Evolutionary conservation across 2,888 invertebrate genomes (phyloP).

Genomic region (Drosophila yooni): DNA sequence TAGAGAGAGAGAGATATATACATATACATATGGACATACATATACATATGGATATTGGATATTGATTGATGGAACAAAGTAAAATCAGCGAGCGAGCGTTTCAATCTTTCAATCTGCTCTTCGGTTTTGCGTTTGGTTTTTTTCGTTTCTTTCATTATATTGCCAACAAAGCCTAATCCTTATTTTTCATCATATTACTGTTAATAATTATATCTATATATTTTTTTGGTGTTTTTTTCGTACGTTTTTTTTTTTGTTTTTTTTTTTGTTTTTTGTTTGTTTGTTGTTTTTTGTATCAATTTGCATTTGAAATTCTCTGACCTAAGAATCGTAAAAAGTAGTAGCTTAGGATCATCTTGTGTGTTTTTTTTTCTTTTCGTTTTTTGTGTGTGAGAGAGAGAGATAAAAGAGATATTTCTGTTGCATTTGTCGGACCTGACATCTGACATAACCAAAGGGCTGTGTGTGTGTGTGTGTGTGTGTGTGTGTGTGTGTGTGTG

Average conservation of each 20-base stretch:
- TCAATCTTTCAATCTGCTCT: constrained; percentile 55
- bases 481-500: constrained; percentile 20
- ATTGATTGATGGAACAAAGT: constrained; percentile 69
- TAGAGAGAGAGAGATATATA: constrained; percentile 28
- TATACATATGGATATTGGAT: constrained; percentile 36
- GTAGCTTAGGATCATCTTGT: constrained; percentile 36
- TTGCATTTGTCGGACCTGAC: constrained; percentile 43
- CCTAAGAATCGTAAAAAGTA: constrained; percentile 40
- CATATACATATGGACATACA: constrained; percentile 47
- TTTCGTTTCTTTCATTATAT: constrained; percentile 16
- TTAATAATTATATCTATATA: neutral
- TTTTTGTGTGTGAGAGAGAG: constrained; percentile 27
- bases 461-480: constrained; percentile 8
- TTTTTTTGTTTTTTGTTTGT: constrained; percentile 27
- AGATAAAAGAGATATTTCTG: constrained; percentile 41
- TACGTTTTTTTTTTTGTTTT: constrained; percentile 27
- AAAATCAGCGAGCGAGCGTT: constrained; percentile 77
- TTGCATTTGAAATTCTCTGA: constrained; percentile 36
- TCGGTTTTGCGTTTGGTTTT: constrained; percentile 2
- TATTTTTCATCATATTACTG: constrained; percentile 18
- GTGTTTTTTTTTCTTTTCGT: constrained; percentile 16
- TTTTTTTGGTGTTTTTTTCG: constrained; percentile 28
- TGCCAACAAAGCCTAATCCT: constrained; percentile 60
- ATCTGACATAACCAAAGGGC: constrained; percentile 46
- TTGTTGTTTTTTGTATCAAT: constrained; percentile 25